These are phyloP conservation scores for Phortica okadai DNA, from an alignment of 2,888 invertebrate genomes.

Conservation along the genomic window DNA sequence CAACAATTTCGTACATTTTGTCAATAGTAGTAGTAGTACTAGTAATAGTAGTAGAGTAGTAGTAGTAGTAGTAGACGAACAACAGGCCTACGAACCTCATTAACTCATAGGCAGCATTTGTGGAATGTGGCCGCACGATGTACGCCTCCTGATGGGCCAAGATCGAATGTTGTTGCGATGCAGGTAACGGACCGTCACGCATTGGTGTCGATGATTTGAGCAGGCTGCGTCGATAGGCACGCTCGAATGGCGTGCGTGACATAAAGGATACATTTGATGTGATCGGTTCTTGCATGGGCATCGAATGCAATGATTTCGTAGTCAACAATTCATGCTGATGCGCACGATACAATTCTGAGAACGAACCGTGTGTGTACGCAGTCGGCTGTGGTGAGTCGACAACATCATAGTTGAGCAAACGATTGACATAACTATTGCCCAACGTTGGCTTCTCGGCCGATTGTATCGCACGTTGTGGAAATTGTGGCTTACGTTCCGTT, in stretches of 20 bases:
- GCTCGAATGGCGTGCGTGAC: slow-evolving; percentile 75
- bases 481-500: slow-evolving; percentile 68
- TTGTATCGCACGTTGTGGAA: slow-evolving; percentile 61
- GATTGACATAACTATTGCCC: slow-evolving; percentile 54
- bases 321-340: slow-evolving; percentile 23
- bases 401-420: slow-evolving; percentile 62
- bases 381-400: slow-evolving; percentile 60
- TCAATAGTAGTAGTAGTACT: not conserved
- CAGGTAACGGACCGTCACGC: slow-evolving; percentile 45
- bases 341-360: slow-evolving; percentile 62
- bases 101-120: slow-evolving; percentile 71
- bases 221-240: slow-evolving; percentile 74
- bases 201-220: slow-evolving; percentile 72
- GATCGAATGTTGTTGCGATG: slow-evolving; percentile 35
- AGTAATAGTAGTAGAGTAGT: not conserved
- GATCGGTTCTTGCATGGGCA: slow-evolving; percentile 11
- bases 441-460: slow-evolving; percentile 64
- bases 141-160: slow-evolving; percentile 56
- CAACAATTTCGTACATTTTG: not conserved
- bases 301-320: slow-evolving; percentile 25
- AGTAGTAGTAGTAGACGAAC: not conserved
- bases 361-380: slow-evolving; percentile 53
- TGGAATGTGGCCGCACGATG: slow-evolving; percentile 66
- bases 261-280: slow-evolving; percentile 64
- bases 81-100: slow-evolving; percentile 71